Evolutionary conservation across 2,888 invertebrate genomes (phyloP).

Genomic region (Chironomus riparius): DNA sequence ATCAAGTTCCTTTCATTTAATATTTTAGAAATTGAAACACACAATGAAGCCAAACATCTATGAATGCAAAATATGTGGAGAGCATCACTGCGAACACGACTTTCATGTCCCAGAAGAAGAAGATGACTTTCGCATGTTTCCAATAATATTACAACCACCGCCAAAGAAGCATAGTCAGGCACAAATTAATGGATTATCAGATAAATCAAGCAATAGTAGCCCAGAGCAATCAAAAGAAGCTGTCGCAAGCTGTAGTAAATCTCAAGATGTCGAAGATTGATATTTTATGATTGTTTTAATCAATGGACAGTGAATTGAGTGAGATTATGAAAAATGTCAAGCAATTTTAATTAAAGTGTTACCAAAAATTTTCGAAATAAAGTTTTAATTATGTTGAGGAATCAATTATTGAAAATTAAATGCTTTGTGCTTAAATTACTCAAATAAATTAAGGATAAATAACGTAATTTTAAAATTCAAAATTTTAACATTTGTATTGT

Average conservation of each 20-base stretch:
- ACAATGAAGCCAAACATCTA: slow-evolving; percentile 67
- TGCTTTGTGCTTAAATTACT: no score
- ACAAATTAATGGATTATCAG: not conserved
- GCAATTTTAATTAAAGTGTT: not conserved
- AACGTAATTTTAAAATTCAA: no score
- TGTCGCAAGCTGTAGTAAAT: not conserved
- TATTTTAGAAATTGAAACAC: slow-evolving; percentile 60
- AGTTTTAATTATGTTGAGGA: no score
- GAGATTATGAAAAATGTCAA: not conserved
- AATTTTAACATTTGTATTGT: no score
- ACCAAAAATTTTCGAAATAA: not conserved
- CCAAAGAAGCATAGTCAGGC: slow-evolving; percentile 22
- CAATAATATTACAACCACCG: slow-evolving; percentile 30
- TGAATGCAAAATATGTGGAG: slow-evolving; percentile 64
- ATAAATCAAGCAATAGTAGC: not conserved
- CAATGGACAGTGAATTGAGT: not conserved
- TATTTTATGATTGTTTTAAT: not conserved
- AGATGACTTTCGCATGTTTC: slow-evolving; percentile 36
- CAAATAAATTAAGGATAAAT: no score
- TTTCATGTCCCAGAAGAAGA: slow-evolving; percentile 46
- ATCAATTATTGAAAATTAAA: no score
- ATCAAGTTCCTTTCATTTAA: not conserved
- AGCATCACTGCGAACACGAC: slow-evolving; percentile 66
- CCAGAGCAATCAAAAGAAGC: not conserved
- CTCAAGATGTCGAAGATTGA: not conserved